A percentile compares a stretch with the other conserved stretches of the same genome.
These are phyloP conservation scores for Drosophila chauvacae DNA, from an alignment of 1,140 invertebrate genomes.

Conservation along the genomic window DNA sequence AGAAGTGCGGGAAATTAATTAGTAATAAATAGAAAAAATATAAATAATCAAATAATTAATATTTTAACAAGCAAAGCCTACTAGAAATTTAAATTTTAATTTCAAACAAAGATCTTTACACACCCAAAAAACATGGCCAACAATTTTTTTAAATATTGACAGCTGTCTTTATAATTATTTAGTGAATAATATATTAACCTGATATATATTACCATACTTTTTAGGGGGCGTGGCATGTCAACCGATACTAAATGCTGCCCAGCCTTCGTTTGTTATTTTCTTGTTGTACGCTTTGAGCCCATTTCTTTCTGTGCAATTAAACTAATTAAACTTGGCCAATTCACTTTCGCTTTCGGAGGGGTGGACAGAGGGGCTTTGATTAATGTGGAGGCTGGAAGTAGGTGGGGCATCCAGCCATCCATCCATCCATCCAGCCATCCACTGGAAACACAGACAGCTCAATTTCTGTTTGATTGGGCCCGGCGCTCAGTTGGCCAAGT, in stretches of 20 bases:
- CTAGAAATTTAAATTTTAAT: neutral
- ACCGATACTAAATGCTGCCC: conserved; percentile 14
- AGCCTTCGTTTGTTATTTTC: neutral
- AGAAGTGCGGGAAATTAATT: neutral
- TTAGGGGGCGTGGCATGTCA: neutral
- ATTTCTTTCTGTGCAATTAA: conserved; percentile 59
- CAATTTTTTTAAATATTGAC: too few species aligned
- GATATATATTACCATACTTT: neutral
- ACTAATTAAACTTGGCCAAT: conserved; percentile 63
- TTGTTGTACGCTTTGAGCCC: neutral
- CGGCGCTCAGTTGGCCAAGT: conserved; percentile 50
- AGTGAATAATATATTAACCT: neutral
- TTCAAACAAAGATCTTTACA: neutral
- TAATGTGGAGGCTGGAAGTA: neutral
- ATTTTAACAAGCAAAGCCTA: neutral
- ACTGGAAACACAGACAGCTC: conserved; percentile 33
- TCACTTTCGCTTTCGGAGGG: conserved; percentile 65
- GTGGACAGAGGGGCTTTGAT: neutral
- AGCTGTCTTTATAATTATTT: neutral
- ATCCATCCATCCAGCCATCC: neutral
- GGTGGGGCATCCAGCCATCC: conserved; percentile 4
- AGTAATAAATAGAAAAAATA: neutral
- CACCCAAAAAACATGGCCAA: too few species aligned
- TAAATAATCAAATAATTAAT: neutral
- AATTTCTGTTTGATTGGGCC: conserved; percentile 57